Base-by-base conservation (phyloP, 2,888 invertebrate species). In the Tachystola acroxantha region DNA sequence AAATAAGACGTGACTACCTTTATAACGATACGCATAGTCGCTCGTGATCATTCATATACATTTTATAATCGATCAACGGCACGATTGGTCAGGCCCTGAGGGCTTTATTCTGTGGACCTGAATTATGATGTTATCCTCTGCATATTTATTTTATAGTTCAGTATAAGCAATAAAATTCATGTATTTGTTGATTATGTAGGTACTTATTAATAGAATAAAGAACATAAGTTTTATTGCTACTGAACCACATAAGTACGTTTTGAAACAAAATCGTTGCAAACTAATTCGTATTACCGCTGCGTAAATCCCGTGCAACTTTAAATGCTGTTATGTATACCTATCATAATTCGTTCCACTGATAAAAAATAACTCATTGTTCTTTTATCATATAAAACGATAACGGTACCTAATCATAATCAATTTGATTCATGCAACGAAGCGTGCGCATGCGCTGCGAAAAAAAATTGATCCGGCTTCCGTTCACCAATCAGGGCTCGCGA, bases 401-500 rank as follows among this genome's bases (percentile, higher is more conserved):
- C 35, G 39, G n/a, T n/a, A n/a, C n/a, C n/a, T n/a, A n/a, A n/a
- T 32, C 34, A 30, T 48, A 55, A 60, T 53, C 56, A 53, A 60
- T 62, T 53, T 45, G 46, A 56, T 53, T 46, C 50, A 57, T 42
- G 34, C 20, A 5, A 9, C 20, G 14, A 20, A n/a, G 22, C 33
- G 38, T 43, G 37, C 39, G 44, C 48, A 40, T 48, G 57, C 63
- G 58, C 56, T 52, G 48, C 51, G 55, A 60, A 64, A 64, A 65
- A 63, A 61, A 48, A 53, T 45, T 61, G 63, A 68, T 65, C 55
- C 55, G 54, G 73, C 80, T 77, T 71, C 81, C 60, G 77, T 75
- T 58, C 76, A 68, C 81, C 82, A 84, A 84, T 81, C 74, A 75
- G 64, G 47, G 56, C 42, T 53, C 47, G 58, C 27, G 39, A 34